Evolutionary conservation across 2,113 vertebrate species (phyloP).

Genomic region (Rhinopomastus cyanomelas): DNA sequence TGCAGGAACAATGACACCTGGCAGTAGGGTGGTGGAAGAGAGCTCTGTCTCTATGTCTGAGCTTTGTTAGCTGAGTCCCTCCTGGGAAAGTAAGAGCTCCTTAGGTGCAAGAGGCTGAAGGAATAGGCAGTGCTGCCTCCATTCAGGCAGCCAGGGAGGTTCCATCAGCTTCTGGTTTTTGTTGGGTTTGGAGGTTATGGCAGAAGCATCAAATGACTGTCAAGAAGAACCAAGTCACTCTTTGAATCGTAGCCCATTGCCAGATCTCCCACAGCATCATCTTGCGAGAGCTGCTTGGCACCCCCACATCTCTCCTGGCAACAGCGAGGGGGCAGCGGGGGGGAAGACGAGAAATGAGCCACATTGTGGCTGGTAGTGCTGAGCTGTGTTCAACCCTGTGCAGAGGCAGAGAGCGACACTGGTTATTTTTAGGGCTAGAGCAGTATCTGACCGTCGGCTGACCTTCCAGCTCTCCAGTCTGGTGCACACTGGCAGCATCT

Average conservation of each 20-base stretch:
- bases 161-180: not conserved
- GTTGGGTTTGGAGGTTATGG: not conserved
- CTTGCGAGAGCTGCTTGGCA: not conserved
- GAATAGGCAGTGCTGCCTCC: not conserved
- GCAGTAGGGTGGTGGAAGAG: not conserved
- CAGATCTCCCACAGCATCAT: not conserved
- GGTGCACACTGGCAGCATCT: not conserved
- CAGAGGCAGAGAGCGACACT: not conserved
- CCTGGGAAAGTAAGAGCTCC: not conserved
- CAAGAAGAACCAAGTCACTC: not conserved
- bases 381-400: not conserved
- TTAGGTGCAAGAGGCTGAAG: not conserved
- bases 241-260: not conserved
- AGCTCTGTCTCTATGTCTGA: not conserved
- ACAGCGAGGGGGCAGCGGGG: not conserved
- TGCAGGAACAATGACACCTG: not conserved
- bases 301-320: constrained; percentile 45
- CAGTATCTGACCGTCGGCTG: not conserved
- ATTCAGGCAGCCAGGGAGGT: not conserved
- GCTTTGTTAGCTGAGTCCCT: not conserved
- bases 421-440: constrained; percentile 54
- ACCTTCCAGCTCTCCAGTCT: constrained; percentile 46
- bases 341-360: not conserved
- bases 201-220: not conserved
- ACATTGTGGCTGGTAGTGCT: not conserved